Conservation (phyloP, 2,888 invertebrate genomes). For the Hyposoter didymator region DNA sequence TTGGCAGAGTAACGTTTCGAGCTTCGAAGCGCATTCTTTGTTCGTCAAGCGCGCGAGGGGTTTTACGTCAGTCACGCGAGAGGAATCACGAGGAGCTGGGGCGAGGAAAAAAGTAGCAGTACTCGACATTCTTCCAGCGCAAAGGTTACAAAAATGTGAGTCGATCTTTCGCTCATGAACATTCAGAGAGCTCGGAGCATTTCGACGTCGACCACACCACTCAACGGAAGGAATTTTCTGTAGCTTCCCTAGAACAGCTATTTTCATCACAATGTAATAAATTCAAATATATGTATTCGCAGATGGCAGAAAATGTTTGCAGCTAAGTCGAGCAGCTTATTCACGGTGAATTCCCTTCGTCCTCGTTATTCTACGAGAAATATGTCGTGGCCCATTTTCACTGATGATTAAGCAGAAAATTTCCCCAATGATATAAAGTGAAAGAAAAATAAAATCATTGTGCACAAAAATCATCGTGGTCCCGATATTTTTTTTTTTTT, state of each 20-base stretch:
- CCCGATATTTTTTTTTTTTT: not conserved
- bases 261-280: conserved; percentile 20
- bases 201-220: conserved; percentile 42
- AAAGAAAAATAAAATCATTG: not conserved
- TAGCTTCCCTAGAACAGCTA: conserved; percentile 39
- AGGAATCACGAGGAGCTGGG: conserved; percentile 32
- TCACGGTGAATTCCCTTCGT: conserved; percentile 21
- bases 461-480: not conserved
- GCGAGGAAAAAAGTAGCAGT: conserved; percentile 27
- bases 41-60: conserved; percentile 39
- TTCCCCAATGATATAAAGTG: not conserved
- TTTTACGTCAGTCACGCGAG: conserved; percentile 59
- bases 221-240: conserved; percentile 41
- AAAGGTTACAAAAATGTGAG: conserved; percentile 50
- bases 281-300: not conserved
- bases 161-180: conserved; percentile 44
- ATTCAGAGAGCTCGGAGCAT: conserved; percentile 25
- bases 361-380: not conserved
- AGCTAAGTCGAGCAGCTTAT: conserved; percentile 17
- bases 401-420: not conserved
- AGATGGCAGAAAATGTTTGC: not conserved
- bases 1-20: conserved; percentile 19
- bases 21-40: conserved; percentile 51
- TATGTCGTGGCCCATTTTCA: not conserved
- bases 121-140: conserved; percentile 49